Conservation (phyloP, 64 coral and sea anemone genomes). For the Montipora cactus region DNA sequence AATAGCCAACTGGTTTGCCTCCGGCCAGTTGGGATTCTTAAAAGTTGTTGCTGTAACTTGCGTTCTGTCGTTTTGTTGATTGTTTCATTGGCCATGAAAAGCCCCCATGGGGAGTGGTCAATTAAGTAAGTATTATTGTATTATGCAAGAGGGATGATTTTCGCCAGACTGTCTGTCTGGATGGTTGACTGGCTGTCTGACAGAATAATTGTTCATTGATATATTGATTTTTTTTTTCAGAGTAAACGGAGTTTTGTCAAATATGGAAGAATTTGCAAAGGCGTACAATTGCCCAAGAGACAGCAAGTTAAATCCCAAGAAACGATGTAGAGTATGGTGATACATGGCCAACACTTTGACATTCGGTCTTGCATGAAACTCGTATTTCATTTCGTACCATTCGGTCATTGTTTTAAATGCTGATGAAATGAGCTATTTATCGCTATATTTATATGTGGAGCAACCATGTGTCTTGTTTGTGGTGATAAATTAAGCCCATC, state of each 20-base stretch:
- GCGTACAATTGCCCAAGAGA: constrained; percentile 39
- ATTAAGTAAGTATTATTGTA: no score
- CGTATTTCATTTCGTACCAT: background rate
- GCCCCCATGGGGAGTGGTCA: no score
- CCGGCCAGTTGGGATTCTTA: no score
- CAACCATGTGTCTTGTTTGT: no score
- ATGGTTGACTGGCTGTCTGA: no score
- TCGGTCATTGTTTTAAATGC: background rate
- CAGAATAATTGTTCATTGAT: background rate
- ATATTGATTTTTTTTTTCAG: background rate
- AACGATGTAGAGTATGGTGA: constrained; percentile 69
- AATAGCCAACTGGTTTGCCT: no score
- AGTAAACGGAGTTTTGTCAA: constrained; percentile 63
- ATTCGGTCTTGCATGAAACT: background rate
- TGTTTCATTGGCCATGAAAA: no score
- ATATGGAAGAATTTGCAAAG: constrained; percentile 60
- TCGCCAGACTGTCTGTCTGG: no score
- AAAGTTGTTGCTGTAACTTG: no score
- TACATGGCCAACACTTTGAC: background rate
- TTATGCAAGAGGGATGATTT: no score
- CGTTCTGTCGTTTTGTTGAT: no score
- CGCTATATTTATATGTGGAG: background rate
- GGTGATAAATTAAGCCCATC: no score
- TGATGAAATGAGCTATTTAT: background rate
- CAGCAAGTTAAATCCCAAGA: constrained; percentile 33